phyloP scores from a whole-genome alignment of 2,888 invertebrate genomes.

The Melanchra persicariae region DNA sequence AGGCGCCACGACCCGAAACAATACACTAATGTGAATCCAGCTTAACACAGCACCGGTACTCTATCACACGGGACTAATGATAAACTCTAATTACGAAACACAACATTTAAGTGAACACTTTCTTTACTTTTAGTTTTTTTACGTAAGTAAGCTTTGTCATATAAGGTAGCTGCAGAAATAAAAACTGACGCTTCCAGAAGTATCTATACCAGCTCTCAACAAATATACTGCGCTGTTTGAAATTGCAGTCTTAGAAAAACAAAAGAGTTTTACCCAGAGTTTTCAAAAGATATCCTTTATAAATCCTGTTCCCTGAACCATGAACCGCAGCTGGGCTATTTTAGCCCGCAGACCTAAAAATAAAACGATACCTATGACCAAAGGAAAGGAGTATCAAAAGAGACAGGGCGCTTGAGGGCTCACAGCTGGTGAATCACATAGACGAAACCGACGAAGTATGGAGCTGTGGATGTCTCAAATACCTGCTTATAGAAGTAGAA shows the following conservation, averaged over 20 bases:
- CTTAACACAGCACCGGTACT: too few relatives aligned
- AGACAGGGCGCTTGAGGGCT: slow-evolving; percentile 39
- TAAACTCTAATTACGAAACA: too few relatives aligned
- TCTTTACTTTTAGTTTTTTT: background rate
- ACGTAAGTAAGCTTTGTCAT: too few relatives aligned
- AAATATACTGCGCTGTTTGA: background rate
- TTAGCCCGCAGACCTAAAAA: slow-evolving; percentile 43
- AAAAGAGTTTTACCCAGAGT: background rate
- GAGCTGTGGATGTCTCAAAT: background rate
- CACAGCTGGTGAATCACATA: slow-evolving; percentile 53
- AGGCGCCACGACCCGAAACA: too few relatives aligned
- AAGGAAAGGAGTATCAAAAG: slow-evolving; percentile 44
- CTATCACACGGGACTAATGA: background rate
- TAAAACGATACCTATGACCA: slow-evolving; percentile 31
- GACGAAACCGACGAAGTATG: background rate
- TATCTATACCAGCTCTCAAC: background rate
- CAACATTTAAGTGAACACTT: too few relatives aligned
- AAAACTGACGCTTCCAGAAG: background rate
- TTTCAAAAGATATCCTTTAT: slow-evolving; percentile 16
- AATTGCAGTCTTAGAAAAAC: background rate
- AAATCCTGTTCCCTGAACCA: slow-evolving; percentile 28
- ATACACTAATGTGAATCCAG: too few relatives aligned
- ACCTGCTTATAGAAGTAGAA: background rate
- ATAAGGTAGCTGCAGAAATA: background rate
- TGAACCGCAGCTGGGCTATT: slow-evolving; percentile 23